Base-by-base conservation (phyloP, 2,113 vertebrate species). In the Tenebrosternarchus preto region DNA sequence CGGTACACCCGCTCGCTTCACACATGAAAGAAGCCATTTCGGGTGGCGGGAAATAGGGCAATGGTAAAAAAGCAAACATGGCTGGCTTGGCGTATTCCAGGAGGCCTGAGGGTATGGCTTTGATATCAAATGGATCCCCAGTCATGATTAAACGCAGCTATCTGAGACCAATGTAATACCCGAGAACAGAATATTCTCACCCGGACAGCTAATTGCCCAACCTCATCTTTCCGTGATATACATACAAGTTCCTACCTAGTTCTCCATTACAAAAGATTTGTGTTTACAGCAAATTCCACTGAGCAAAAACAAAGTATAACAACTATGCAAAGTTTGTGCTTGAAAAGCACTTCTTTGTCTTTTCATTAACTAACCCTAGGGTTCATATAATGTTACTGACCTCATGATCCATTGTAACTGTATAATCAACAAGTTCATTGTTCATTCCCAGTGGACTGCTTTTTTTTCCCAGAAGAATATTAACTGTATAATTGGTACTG, bases 1-100 rank as follows among this genome's bases (percentile, higher is more conserved):
- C 72, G 11, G 90, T 90, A 89, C 85, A 88, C 87, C 75, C 87
- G 81, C 90, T 89, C 91, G 56, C 80, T 84, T 82, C 72, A 79
- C 72, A 85, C 93, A 92, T 92, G 93, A 94, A 93, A 93, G 91
- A 92, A 92, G 92, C 91, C 81, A 92, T 94, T 93, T 91, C 92
- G 92, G 93, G 91, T 93, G 92, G 93, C 46, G 76, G 43, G 90
- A 78, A 90, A 92, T 88, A 89, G 86, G 91, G 88, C 89, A 84
- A 88, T 83, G 92, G 93, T 93, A 91, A 93, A 93, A n/a, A 92
- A 92, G 89, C 89, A 92, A 92, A 92, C 92, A 91, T 87, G 88
- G 91, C 88, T 77, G 71, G 73, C 67, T 79, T 87, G 63, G 80
- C 86, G 90, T 82, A 53, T 83, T 77, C 73, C 80, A 89, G 86